Evolutionary conservation across 2,888 invertebrate species (phyloP), one percentile per base, ranked within the genome.

Genomic region (Alloscopus bannaensis): DNA sequence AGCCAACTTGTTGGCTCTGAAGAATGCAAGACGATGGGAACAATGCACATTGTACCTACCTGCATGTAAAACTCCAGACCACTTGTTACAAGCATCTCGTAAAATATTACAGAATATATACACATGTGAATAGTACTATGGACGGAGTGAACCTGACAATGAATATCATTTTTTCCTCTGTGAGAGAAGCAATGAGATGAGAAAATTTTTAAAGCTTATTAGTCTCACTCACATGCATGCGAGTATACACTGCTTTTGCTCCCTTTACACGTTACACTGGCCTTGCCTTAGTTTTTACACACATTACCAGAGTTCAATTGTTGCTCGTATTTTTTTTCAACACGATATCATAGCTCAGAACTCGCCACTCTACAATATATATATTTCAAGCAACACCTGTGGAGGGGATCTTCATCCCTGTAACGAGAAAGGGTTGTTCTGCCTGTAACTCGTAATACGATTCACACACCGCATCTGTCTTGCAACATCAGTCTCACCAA

Each of bases 251-350:
- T n/a, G 22, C 42, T 40, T 40, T 62, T 13, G 13, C 59, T 31
- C 36, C 31, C 2, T 20, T 57, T 57, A 57, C 57, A 4, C 4
- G 13, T 50, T 55, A 55, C 57, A 50, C 24, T 66, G 73, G 73
- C 73, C 66, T 73, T 65, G 73, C 73, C 66, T 73, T 73, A 66
- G 26, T 65, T 73, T 66, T 66, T 59, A 57, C 66, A n/a, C n/a
- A 73, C 66, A 59, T 66, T 59, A 52, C 45, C 45, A 50, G 47
- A 45, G 18, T 59, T 59, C 66, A 65, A 73, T 73, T 73, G 73
- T 59, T 73, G 73, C 65, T 31, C 40, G n/a, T n/a, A n/a, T n/a
- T 57, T 71, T 66, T 62, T 45, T 52, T 52, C 71, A 62, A 70
- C 11, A 26, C 28, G 47, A n/a, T 40, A 40, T 42, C 22, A 60